These are phyloP conservation scores for Myotis yumanensis DNA, from an alignment of 2,113 vertebrate genomes.

Conservation along the genomic window DNA sequence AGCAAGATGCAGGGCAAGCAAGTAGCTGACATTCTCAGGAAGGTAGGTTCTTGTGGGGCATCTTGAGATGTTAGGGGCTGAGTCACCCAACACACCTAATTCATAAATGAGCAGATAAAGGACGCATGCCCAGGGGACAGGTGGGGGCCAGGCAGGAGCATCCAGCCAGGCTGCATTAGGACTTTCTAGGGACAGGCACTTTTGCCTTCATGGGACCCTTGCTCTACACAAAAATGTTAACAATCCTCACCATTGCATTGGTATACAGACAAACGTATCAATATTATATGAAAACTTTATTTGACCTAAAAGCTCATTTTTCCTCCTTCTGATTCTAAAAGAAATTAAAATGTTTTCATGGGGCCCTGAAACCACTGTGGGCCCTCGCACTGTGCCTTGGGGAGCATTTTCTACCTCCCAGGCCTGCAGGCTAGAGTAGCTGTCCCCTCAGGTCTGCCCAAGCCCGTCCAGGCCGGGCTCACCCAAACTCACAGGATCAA, in stretches of 20 bases:
- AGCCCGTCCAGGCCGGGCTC: not conserved
- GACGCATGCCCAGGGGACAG: no score
- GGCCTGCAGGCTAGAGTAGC: not conserved
- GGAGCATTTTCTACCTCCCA: not conserved
- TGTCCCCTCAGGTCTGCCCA: not conserved
- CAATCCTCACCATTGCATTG: not conserved
- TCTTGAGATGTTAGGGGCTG: not conserved
- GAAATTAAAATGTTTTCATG: conserved; percentile 1
- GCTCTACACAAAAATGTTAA: not conserved
- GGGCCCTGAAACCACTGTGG: not conserved
- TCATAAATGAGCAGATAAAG: not conserved
- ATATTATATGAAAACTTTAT: not conserved
- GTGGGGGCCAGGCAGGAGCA: not conserved
- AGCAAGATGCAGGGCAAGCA: not conserved
- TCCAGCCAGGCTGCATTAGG: not conserved
- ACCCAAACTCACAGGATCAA: not conserved
- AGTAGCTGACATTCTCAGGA: not conserved
- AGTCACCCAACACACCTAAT: not conserved
- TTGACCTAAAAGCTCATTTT: not conserved
- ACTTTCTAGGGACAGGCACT: not conserved
- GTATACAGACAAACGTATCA: not conserved
- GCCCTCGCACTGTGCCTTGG: not conserved
- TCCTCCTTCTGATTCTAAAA: conserved; percentile 2
- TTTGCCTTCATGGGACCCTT: not conserved
- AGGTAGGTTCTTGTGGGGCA: not conserved